A percentile compares a stretch with the other conserved stretches of the same genome.
These are phyloP conservation scores for Leptopterna dolabrata DNA, from an alignment of 2,888 invertebrate species.

Conservation along the genomic window DNA sequence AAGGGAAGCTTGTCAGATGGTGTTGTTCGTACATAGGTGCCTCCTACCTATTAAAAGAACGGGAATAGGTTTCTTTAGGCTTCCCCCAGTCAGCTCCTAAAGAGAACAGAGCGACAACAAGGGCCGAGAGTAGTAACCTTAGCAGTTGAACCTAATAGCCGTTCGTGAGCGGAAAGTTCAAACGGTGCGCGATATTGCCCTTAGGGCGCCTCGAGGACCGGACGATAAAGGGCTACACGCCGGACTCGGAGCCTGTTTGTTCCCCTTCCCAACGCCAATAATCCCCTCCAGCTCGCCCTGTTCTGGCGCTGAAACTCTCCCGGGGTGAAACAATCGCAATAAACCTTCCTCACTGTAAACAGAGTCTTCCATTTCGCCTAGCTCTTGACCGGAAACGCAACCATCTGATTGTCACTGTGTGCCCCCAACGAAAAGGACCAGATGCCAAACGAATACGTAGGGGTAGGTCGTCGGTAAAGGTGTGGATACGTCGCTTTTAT, in stretches of 20 bases:
- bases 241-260: background rate
- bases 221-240: conserved; percentile 30
- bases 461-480: too few species aligned
- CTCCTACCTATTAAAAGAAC: background rate
- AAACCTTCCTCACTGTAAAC: conserved; percentile 33
- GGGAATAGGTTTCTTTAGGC: background rate
- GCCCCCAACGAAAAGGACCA: conserved; percentile 19
- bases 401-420: conserved; percentile 19
- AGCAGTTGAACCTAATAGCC: conserved; percentile 35
- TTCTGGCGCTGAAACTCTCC: background rate
- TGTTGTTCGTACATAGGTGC: too few species aligned
- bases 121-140: conserved; percentile 10
- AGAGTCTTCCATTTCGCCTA: background rate
- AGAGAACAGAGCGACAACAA: conserved; percentile 24
- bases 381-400: background rate
- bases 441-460: conserved; percentile 1
- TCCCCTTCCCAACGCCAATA: conserved; percentile 43
- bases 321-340: conserved; percentile 46
- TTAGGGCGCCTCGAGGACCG: conserved; percentile 33
- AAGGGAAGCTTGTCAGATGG: too few species aligned
- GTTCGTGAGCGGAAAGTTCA: conserved; percentile 52
- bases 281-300: background rate
- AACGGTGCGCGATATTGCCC: conserved; percentile 46
- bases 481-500: too few species aligned
- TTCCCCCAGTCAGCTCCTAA: background rate